Conservation (phyloP, 2,888 invertebrate genomes). For the Lampropteryx suffumata region DNA sequence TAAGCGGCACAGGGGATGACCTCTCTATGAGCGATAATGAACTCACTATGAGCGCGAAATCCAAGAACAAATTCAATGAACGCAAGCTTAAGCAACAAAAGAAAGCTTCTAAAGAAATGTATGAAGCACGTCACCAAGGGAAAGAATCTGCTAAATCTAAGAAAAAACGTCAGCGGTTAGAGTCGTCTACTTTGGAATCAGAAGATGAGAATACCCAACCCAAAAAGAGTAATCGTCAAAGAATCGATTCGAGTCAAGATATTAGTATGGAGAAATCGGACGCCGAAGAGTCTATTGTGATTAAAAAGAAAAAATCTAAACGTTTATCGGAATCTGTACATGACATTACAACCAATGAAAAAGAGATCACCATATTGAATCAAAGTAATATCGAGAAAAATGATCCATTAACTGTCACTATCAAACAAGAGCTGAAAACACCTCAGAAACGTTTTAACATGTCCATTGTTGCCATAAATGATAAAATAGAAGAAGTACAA, state of each 20-base stretch:
- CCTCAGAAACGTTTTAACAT: slow-evolving; percentile 54
- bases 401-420: slow-evolving; percentile 56
- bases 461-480: slow-evolving; percentile 52
- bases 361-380: slow-evolving; percentile 58
- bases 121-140: slow-evolving; percentile 62
- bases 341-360: slow-evolving; percentile 55
- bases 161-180: slow-evolving; percentile 48
- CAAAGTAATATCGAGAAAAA: slow-evolving; percentile 40
- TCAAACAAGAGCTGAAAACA: slow-evolving; percentile 65
- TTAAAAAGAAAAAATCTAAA: slow-evolving; percentile 46
- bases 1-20: slow-evolving; percentile 73
- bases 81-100: slow-evolving; percentile 71
- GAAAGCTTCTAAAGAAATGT: slow-evolving; percentile 74
- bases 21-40: slow-evolving; percentile 71
- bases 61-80: slow-evolving; percentile 70
- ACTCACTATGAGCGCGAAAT: slow-evolving; percentile 65
- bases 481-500: slow-evolving; percentile 54
- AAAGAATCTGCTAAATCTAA: slow-evolving; percentile 39
- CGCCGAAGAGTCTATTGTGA: slow-evolving; percentile 31
- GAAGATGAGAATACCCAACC: slow-evolving; percentile 44
- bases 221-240: slow-evolving; percentile 56
- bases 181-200: slow-evolving; percentile 53
- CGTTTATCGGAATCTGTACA: slow-evolving; percentile 48
- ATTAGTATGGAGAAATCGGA: slow-evolving; percentile 35
- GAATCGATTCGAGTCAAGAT: slow-evolving; percentile 62